Percentiles rank a stretch among this genome's conserved stretches.
phyloP scores from a whole-genome alignment of 2,113 vertebrate genomes.

The Hypanus sabinus region DNA sequence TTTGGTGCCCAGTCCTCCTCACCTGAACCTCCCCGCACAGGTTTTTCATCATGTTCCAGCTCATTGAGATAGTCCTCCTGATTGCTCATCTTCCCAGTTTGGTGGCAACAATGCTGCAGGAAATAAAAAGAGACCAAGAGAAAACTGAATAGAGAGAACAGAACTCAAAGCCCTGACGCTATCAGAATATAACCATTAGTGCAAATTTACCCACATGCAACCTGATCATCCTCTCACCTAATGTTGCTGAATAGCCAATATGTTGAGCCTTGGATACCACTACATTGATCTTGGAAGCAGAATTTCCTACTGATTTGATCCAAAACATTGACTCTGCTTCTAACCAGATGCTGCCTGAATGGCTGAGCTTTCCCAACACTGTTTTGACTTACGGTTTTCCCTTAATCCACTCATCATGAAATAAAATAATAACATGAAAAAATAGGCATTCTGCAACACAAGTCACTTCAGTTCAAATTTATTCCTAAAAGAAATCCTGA shows the following conservation, averaged over 20 bases:
- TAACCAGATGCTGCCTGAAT: too few relatives aligned
- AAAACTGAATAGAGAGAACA: background rate
- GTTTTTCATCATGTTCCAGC: background rate
- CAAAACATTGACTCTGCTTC: too few relatives aligned
- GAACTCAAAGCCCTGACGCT: background rate
- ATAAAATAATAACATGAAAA: background rate
- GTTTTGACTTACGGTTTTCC: background rate
- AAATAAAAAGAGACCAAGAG: background rate
- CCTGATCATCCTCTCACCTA: background rate
- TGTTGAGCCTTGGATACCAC: background rate
- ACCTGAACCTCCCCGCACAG: background rate
- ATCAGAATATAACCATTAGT: background rate
- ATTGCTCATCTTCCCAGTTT: background rate
- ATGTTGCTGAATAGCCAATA: background rate
- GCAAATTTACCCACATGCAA: background rate
- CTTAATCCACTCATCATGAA: background rate
- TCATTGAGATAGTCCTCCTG: background rate
- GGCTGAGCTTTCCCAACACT: too few relatives aligned
- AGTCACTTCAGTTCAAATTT: too few relatives aligned
- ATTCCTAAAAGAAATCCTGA: background rate
- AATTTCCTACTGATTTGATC: too few relatives aligned
- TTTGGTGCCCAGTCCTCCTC: background rate
- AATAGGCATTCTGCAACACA: background rate
- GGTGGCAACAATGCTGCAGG: background rate
- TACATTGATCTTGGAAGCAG: background rate